These are phyloP conservation scores for Sarcophaga subvicina DNA, from an alignment of 2,888 invertebrate genomes.

Conservation along the genomic window DNA sequence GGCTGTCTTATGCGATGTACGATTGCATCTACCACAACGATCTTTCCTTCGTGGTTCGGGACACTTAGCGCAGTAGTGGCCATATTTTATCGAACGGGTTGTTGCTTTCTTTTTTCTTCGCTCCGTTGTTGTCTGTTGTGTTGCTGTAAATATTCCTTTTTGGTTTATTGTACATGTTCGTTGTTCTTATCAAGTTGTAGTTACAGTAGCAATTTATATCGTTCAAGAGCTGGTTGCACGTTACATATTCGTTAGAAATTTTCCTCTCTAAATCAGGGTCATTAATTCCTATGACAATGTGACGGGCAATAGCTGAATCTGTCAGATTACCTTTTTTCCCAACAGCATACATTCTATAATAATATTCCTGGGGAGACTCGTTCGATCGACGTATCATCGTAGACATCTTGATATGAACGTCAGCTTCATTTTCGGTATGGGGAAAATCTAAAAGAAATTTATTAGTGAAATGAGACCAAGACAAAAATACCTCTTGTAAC, in stretches of 20 bases:
- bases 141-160: background rate
- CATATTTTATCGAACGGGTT: background rate
- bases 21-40: conserved; percentile 23
- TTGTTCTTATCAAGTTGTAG: conserved; percentile 22
- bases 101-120: background rate
- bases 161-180: conserved; percentile 4
- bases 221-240: background rate
- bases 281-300: conserved; percentile 57
- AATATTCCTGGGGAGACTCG: conserved; percentile 8
- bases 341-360: conserved; percentile 54
- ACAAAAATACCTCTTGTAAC: conserved; percentile 22
- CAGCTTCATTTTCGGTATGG: conserved; percentile 14
- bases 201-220: conserved; percentile 24
- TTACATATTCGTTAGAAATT: conserved; percentile 53
- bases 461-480: conserved; percentile 30
- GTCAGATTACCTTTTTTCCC: conserved; percentile 45
- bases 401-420: conserved; percentile 24
- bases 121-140: background rate
- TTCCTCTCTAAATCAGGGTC: conserved; percentile 20
- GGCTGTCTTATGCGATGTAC: conserved; percentile 23
- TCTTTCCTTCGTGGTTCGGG: conserved; percentile 43
- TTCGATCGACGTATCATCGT: conserved; percentile 13
- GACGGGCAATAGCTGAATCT: conserved; percentile 48
- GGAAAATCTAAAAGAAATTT: conserved; percentile 34
- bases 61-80: conserved; percentile 8